Evolutionary conservation across 2,888 invertebrate species (phyloP).

Genomic region (Drosophila neonasuta): DNA sequence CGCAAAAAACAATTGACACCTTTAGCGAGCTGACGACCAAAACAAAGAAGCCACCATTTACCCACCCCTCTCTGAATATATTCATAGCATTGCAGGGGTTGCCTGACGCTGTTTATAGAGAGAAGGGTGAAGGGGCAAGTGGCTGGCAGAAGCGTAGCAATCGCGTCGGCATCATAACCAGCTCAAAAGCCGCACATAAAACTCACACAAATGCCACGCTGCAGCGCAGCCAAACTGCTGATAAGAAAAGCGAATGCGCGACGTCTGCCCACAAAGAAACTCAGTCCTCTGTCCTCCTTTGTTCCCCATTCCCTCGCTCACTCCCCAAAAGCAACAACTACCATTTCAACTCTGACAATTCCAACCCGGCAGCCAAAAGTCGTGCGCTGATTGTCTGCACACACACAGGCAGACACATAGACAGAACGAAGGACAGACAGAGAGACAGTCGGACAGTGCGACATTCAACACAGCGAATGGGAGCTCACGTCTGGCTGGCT

Average conservation of each 20-base stretch:
- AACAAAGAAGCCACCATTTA: conserved; percentile 58
- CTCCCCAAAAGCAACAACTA: conserved; percentile 7
- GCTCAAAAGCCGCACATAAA: conserved; percentile 75
- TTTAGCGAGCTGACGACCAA: conserved; percentile 44
- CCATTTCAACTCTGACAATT: conserved; percentile 23
- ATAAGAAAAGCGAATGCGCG: conserved; percentile 65
- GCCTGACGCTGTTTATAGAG: not conserved
- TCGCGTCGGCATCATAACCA: conserved; percentile 71
- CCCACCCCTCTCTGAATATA: conserved; percentile 2
- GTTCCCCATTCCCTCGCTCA: conserved; percentile 1
- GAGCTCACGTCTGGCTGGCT: conserved; percentile 61
- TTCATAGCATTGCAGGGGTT: not conserved
- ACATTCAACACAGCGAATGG: conserved; percentile 22
- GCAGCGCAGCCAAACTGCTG: conserved; percentile 71
- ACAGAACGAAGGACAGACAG: conserved; percentile 8
- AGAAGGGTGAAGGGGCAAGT: not conserved
- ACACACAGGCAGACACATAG: conserved; percentile 21
- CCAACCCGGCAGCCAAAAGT: conserved; percentile 62
- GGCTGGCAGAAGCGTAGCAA: conserved; percentile 37
- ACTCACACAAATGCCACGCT: conserved; percentile 75
- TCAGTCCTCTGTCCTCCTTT: conserved; percentile 3
- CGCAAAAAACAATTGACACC: conserved; percentile 70
- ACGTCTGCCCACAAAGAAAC: conserved; percentile 53
- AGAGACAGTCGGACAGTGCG: conserved; percentile 11
- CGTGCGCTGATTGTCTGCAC: conserved; percentile 57